Percentiles rank a stretch among this genome's conserved stretches.
These are phyloP conservation scores for Phylloscopus whistleri DNA, from an alignment of 2,113 vertebrate species.

Conservation along the genomic window DNA sequence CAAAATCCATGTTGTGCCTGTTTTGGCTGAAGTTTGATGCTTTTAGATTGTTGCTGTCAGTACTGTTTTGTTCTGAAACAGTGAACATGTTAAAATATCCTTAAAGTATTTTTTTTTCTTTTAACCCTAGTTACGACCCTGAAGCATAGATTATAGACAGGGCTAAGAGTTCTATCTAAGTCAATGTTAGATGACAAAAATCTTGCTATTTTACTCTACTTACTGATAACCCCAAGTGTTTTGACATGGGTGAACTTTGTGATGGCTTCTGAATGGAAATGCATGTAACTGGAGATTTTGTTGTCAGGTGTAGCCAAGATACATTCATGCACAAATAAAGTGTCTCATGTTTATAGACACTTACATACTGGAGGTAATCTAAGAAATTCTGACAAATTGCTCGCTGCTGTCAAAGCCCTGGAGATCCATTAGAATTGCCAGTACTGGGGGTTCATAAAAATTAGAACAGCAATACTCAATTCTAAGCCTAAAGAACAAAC, in stretches of 20 bases:
- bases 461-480: not conserved
- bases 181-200: not conserved
- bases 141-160: not conserved
- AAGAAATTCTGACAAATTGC: not conserved
- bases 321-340: not conserved
- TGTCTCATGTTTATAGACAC: not conserved
- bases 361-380: not conserved
- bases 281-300: not conserved
- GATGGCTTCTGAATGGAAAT: not conserved
- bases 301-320: not conserved
- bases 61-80: not conserved
- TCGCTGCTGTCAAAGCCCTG: not conserved
- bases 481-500: not conserved
- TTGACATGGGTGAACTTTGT: not conserved
- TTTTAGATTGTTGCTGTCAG: slow-evolving; percentile 7
- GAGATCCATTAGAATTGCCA: not conserved
- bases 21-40: not conserved
- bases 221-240: not conserved
- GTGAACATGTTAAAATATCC: not conserved
- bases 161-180: not conserved
- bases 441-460: not conserved
- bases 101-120: not conserved
- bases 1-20: not conserved
- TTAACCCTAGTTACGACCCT: not conserved
- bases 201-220: not conserved